Base-by-base conservation (phyloP, 2,797 vertebrate genomes). In the Schizothorax lantsangensis region DNA sequence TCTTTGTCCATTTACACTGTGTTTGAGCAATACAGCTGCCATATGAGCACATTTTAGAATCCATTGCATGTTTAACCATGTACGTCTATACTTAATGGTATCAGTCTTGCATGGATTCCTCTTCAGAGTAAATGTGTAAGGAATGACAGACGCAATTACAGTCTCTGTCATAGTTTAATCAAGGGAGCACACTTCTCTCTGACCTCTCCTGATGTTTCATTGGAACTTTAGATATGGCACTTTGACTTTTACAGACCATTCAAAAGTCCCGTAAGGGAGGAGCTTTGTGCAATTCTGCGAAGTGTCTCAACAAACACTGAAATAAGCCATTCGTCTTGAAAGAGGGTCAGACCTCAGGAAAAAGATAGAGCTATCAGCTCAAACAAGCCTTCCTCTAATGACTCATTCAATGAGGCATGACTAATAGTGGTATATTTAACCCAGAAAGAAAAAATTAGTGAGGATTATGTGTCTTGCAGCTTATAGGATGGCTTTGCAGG, bases 361-460 rank as follows among this genome's bases (percentile, higher is more conserved):
- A 71, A 78, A 79, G 85, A 86, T 66, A 77, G 7, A 26, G 45
- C 82, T 88, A 88, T 89, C 90, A 71, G 86, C 74, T 54, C 8
- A 36, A 52, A 38, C 84, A 88, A 77, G 84, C 38, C 86, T 90
- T 88, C 89, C 89, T 90, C 72, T 49, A 86, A 88, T 89, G 87
- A 91, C 86, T 88, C 68, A 88, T 84, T 72, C 23, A 80, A 45
- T 49, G 74, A 81, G 30, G 33, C 72, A 68, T 64, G 75, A 82
- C 83, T 87, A 85, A 47, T 1, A 43, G 15, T 21, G 11, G 68
- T 47, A 19, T 49, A 69, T 57, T 84, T 54, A 89, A 81, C 62
- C n/a, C 82, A 36, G 52, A 71, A 80, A 57, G 17, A 47, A 33
- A 77, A 49, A 79, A 62, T 10, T 23, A 11, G 6, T 10, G 33